Percentiles rank a stretch among this genome's conserved stretches.
Evolutionary conservation across 2,797 vertebrate species (phyloP).

Genomic region (Sphenopsis melanotis): DNA sequence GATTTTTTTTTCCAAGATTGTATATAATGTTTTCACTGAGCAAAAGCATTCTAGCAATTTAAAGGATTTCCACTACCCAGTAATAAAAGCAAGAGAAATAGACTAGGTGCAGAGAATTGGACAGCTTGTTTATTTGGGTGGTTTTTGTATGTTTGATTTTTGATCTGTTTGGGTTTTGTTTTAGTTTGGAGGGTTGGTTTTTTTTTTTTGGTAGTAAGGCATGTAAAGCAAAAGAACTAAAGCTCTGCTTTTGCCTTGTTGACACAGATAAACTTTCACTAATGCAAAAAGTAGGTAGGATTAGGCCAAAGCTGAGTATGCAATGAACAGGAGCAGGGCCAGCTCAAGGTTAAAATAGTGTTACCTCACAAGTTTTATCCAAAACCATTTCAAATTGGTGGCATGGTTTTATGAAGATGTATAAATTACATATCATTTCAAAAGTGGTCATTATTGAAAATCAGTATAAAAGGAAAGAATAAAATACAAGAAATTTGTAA

Average conservation of each 20-base stretch:
- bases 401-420: background rate
- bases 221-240: background rate
- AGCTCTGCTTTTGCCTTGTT: background rate
- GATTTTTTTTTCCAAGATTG: background rate
- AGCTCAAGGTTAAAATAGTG: background rate
- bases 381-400: background rate
- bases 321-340: background rate
- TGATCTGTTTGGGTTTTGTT: background rate
- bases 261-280: background rate
- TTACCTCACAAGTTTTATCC: background rate
- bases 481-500: background rate
- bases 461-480: background rate
- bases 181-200: accelerated
- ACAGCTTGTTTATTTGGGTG: background rate
- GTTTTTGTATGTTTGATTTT: background rate
- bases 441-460: background rate
- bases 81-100: background rate
- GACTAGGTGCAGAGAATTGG: background rate
- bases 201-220: background rate
- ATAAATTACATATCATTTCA: background rate
- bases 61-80: background rate
- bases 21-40: background rate
- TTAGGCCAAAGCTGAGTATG: background rate
- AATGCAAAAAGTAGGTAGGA: background rate
- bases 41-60: background rate